A percentile compares a stretch with the other conserved stretches of the same genome.
phyloP scores from a whole-genome alignment of 2,797 vertebrate genomes.

The Menidia menidia region DNA sequence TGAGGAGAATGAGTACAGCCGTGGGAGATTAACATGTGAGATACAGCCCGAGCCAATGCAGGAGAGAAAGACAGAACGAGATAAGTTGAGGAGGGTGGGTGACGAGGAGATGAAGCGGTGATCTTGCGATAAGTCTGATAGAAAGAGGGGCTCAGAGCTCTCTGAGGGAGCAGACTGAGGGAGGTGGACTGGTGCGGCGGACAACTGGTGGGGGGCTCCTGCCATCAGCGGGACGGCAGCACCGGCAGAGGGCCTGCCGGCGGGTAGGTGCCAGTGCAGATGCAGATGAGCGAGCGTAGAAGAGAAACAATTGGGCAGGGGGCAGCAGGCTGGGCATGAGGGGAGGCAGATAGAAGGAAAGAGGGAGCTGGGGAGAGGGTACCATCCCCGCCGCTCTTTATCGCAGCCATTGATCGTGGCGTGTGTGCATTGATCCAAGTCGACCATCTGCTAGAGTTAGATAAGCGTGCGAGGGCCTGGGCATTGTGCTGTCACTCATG shows the following conservation, averaged over 20 bases:
- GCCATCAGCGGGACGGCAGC: conserved; percentile 67
- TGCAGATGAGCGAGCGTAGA: conserved; percentile 77
- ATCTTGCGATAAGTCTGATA: conserved; percentile 82
- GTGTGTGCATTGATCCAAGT: conserved; percentile 99
- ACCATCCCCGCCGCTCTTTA: conserved; percentile 99
- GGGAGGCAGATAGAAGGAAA: conserved; percentile 81
- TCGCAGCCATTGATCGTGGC: conserved; percentile 99
- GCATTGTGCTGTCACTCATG: conserved; percentile 99
- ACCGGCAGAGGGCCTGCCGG: conserved; percentile 59
- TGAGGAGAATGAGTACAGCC: conserved; percentile 67
- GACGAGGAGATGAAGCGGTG: conserved; percentile 77
- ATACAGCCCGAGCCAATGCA: conserved; percentile 64
- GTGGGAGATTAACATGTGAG: conserved; percentile 77
- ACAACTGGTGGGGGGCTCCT: conserved; percentile 61
- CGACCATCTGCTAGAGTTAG: conserved; percentile 99
- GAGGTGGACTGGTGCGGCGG: conserved; percentile 69
- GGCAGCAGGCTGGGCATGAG: conserved; percentile 80
- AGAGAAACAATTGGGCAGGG: conserved; percentile 84
- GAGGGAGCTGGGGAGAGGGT: conserved; percentile 85
- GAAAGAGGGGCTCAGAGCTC: conserved; percentile 73
- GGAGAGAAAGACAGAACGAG: conserved; percentile 69
- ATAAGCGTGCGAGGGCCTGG: conserved; percentile 99
- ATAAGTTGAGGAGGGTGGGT: conserved; percentile 74
- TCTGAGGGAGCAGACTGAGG: conserved; percentile 66
- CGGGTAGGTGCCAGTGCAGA: conserved; percentile 79